Percentiles rank a stretch among this genome's conserved stretches.
These are phyloP conservation scores for Campoletis sonorensis DNA, from an alignment of 1,140 invertebrate genomes.

Conservation along the genomic window DNA sequence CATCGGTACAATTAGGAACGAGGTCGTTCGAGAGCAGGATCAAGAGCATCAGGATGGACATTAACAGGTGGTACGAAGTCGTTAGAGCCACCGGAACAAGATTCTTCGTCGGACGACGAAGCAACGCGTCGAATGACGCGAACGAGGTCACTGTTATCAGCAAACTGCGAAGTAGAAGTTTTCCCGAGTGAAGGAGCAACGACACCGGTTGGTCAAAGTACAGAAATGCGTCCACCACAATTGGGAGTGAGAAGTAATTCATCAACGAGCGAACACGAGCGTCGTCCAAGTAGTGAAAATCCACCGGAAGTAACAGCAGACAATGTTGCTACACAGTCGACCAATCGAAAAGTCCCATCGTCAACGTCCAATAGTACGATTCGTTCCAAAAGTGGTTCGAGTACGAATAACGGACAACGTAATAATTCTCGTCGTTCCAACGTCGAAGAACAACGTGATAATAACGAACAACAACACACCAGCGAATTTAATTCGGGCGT, in stretches of 20 bases:
- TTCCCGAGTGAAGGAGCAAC: slow-evolving; percentile 19
- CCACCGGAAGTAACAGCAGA: slow-evolving; percentile 37
- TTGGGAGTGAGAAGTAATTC: slow-evolving; percentile 21
- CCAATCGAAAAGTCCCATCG: slow-evolving; percentile 51
- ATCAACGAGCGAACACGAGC: slow-evolving; percentile 35
- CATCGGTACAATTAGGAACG: slow-evolving; percentile 54
- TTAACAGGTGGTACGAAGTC: slow-evolving; percentile 52
- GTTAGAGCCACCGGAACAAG: slow-evolving; percentile 60
- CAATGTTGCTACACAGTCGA: slow-evolving; percentile 16
- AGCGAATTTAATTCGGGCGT: slow-evolving; percentile 23
- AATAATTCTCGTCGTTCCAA: slow-evolving; percentile 30
- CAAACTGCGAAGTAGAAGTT: slow-evolving; percentile 28
- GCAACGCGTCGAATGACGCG: slow-evolving; percentile 51
- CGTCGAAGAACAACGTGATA: slow-evolving; percentile 26
- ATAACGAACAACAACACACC: slow-evolving; percentile 26
- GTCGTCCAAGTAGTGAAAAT: slow-evolving; percentile 46
- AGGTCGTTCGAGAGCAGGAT: slow-evolving; percentile 53
- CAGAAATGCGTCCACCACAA: not conserved
- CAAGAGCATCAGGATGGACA: slow-evolving; percentile 58
- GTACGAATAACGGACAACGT: slow-evolving; percentile 30
- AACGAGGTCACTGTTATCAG: slow-evolving; percentile 41
- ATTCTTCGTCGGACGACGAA: slow-evolving; percentile 67
- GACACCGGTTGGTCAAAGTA: slow-evolving; percentile 3
- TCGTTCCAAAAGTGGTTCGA: slow-evolving; percentile 48
- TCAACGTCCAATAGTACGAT: slow-evolving; percentile 49